Conservation (phyloP, 2,888 invertebrate genomes). For the Nomada lathburiana region DNA sequence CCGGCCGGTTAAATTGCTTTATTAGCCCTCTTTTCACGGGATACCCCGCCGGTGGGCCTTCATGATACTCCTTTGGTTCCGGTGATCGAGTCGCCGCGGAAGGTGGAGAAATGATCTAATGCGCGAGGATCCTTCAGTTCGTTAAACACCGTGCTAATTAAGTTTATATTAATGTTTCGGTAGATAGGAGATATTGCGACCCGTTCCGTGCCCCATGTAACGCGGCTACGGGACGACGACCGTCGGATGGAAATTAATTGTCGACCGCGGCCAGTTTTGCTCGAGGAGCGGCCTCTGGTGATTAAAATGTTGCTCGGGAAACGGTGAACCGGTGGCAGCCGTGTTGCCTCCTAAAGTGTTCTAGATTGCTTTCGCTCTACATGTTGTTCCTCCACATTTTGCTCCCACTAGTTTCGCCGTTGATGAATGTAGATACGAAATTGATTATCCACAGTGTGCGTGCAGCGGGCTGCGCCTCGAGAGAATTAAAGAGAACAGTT, state of each 20-base stretch:
- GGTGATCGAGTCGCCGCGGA: slow-evolving; percentile 40
- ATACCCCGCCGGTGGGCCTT: slow-evolving; percentile 52
- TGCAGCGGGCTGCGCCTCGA: too few species aligned
- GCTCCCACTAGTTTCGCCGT: neutral
- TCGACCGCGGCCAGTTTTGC: slow-evolving; percentile 16
- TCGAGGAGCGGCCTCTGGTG: slow-evolving; percentile 4
- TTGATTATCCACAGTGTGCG: too few species aligned
- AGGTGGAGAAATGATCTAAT: slow-evolving; percentile 58
- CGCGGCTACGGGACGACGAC: slow-evolving; percentile 10
- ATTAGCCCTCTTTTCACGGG: slow-evolving; percentile 74
- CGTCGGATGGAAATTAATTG: slow-evolving; percentile 43
- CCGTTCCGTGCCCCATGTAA: slow-evolving; percentile 22
- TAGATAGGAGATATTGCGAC: slow-evolving; percentile 44
- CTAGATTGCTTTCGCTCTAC: neutral
- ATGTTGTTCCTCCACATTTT: neutral
- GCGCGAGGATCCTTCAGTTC: slow-evolving; percentile 47
- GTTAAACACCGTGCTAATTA: slow-evolving; percentile 57
- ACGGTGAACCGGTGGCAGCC: neutral
- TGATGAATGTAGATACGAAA: neutral
- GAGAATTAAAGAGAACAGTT: too few species aligned
- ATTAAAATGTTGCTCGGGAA: slow-evolving; percentile 44
- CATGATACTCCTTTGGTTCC: slow-evolving; percentile 56
- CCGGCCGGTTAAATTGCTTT: slow-evolving; percentile 76
- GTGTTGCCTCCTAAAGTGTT: slow-evolving; percentile 13
- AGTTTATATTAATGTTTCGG: slow-evolving; percentile 55